These are phyloP conservation scores for Trachelus tabidus DNA, from an alignment of 2,888 invertebrate genomes.

Conservation along the genomic window DNA sequence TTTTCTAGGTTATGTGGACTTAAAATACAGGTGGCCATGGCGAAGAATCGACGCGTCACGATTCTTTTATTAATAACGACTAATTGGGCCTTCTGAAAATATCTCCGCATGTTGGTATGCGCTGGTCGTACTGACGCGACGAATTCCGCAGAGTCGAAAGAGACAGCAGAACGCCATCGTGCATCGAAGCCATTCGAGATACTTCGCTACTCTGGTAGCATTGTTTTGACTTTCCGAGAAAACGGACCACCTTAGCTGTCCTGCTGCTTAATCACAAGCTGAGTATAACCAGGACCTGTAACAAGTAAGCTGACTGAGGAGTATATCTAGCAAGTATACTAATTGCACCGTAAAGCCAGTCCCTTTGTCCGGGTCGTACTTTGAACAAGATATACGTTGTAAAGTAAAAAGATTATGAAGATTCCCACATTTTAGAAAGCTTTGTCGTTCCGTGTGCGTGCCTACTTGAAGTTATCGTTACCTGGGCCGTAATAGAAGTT, in stretches of 20 bases:
- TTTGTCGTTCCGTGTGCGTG: neutral
- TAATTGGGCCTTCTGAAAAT: conserved; percentile 16
- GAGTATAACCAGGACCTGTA: neutral
- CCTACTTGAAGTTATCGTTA: neutral
- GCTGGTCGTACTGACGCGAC: conserved; percentile 36
- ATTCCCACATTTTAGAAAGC: neutral
- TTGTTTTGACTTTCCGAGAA: conserved; percentile 11
- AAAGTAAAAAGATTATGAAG: neutral
- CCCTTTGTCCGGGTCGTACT: neutral
- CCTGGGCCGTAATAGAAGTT: neutral
- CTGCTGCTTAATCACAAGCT: neutral
- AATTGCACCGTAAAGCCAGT: neutral
- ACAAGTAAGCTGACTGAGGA: neutral
- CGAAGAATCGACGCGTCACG: conserved; percentile 30
- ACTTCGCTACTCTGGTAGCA: conserved; percentile 8
- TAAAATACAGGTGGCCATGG: neutral
- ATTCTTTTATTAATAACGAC: conserved; percentile 42
- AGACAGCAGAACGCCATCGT: conserved; percentile 4
- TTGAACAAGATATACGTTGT: neutral
- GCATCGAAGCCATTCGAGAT: neutral
- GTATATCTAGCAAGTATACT: neutral
- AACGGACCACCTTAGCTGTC: neutral
- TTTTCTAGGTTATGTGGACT: neutral
- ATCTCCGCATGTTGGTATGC: conserved; percentile 6
- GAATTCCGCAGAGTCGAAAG: conserved; percentile 27